These are phyloP conservation scores for Vanessa tameamea DNA, from an alignment of 1,140 invertebrate genomes.

Conservation along the genomic window DNA sequence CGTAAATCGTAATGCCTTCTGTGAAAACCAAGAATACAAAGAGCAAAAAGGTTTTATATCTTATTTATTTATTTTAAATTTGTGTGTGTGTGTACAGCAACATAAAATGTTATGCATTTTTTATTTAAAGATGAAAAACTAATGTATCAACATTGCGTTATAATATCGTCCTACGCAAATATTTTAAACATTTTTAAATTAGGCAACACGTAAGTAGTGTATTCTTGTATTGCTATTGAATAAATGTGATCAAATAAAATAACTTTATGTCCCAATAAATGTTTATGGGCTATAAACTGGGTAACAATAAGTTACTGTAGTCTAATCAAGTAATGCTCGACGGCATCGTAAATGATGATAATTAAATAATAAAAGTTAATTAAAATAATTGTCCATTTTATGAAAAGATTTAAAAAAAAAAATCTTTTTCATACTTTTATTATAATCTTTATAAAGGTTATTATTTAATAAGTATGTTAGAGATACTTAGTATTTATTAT, in stretches of 20 bases:
- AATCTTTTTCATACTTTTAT: too few species aligned
- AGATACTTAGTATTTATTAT: too few species aligned
- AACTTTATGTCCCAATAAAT: not conserved
- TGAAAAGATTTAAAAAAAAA: too few species aligned
- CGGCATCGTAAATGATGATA: not conserved
- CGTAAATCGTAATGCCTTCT: slow-evolving; percentile 47
- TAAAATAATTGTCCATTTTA: too few species aligned
- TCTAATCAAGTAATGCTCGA: not conserved
- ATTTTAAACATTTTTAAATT: not conserved
- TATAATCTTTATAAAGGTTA: too few species aligned
- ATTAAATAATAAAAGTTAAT: not conserved
- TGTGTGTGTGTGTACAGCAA: slow-evolving; percentile 12
- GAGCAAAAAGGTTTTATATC: slow-evolving; percentile 51
- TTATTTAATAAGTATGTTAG: too few species aligned
- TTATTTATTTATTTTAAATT: slow-evolving; percentile 12
- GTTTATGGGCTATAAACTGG: not conserved
- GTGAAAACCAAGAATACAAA: slow-evolving; percentile 45
- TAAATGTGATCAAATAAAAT: too few species aligned
- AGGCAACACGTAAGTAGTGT: too few species aligned
- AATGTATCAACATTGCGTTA: too few species aligned
- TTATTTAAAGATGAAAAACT: too few species aligned
- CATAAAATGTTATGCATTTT: not conserved
- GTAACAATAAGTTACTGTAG: not conserved
- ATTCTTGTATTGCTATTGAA: too few species aligned
- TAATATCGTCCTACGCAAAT: not conserved